Evolutionary conservation across 2,113 vertebrate genomes (phyloP), one percentile per base, ranked within the genome.

Genomic region (Ranitomeya variabilis): DNA sequence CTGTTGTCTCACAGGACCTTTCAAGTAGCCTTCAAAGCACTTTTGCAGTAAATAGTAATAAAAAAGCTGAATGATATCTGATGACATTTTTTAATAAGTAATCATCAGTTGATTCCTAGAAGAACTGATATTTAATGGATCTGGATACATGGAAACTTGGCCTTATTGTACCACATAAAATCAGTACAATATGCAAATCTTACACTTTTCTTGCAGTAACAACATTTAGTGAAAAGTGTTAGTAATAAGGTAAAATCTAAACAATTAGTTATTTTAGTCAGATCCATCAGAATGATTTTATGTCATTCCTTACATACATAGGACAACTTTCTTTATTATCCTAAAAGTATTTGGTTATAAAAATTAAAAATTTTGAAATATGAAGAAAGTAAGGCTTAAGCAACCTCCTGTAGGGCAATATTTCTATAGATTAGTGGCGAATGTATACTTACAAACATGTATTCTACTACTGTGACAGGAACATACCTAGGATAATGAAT

Each of bases 391-490:
- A 7, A 80, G 57, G 26, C 1, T 11, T 26, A 79, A 21, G 0
- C 31, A 60, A 45, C 57, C 11, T 80, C 19, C 64, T 16, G 23
- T 52, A 69, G 23, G 45, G 21, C 62, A 67, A 84, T 69, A 26
- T 84, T 26, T n/a, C 54, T 26, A 55, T n/a, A 23, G 67, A 19
- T 23, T 51, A 26, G 19, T 19, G 26, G 52, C 54, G 45, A 31
- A 80, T 52, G 21, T n/a, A 23, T 23, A 83, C 21, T 18, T 83
- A 52, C 62, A n/a, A 37, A 82, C 80, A 45, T 83, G n/a, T 31
- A 16, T 26, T 4, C 23, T 84, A 18, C n/a, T 71, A 26, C 51
- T 14, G 37, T 1, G n/a, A 69, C n/a, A 55, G 12, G 64, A 69
- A 54, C 13, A 71, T 14, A 26, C 51, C n/a, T 55, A 18, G 16